phyloP scores from a whole-genome alignment of 2,888 invertebrate genomes.

The Drosophila meridiana region DNA sequence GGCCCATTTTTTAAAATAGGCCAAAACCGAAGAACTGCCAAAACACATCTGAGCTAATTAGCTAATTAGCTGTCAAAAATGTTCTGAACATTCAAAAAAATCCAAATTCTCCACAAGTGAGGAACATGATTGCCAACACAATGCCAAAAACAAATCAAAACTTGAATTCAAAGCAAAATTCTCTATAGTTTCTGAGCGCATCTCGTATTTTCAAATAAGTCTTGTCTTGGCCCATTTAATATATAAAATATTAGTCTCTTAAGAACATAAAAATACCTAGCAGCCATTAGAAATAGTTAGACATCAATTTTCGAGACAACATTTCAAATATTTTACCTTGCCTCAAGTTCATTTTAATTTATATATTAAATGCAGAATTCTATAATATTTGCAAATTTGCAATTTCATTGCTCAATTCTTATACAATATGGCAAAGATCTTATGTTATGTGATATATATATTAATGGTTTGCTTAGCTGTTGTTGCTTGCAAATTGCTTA shows the following conservation, averaged over 20 bases:
- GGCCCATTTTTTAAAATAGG: neutral
- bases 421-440: conserved; percentile 12
- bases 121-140: no score
- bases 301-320: conserved; percentile 24
- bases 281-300: conserved; percentile 55
- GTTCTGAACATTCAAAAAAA: no score
- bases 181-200: neutral
- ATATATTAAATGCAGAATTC: conserved; percentile 6
- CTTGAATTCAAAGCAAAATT: neutral
- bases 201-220: neutral
- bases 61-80: neutral
- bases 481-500: conserved; percentile 66
- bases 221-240: neutral
- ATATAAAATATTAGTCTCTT: conserved; percentile 6
- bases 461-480: conserved; percentile 33
- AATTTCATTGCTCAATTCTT: conserved; percentile 27
- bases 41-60: neutral
- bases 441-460: neutral
- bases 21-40: neutral
- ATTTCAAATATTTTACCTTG: conserved; percentile 36
- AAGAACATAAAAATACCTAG: conserved; percentile 25
- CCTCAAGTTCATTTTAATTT: conserved; percentile 36
- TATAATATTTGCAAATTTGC: conserved; percentile 6
- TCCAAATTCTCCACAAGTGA: no score
- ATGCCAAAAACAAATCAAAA: neutral